Conservation (phyloP, 1,140 invertebrate species). For the Thaumatotibia leucotreta region DNA sequence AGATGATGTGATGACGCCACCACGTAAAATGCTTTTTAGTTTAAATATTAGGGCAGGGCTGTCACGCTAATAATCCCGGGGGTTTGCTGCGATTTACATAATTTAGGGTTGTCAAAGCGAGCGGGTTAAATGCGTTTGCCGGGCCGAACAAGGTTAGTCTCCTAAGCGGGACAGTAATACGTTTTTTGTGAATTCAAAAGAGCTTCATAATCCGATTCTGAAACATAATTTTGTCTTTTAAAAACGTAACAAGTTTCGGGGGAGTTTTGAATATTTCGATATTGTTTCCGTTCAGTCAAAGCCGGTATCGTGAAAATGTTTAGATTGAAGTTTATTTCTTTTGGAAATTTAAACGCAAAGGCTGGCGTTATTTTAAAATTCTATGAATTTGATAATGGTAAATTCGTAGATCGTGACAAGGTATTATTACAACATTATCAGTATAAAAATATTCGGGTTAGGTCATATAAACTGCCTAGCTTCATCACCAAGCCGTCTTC, state of each 20-base stretch:
- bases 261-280: neutral
- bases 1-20: neutral
- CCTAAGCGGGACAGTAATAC: constrained; percentile 3
- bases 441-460: too few species aligned
- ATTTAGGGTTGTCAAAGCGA: constrained; percentile 1
- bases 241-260: constrained; percentile 1
- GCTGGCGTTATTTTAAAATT: too few species aligned
- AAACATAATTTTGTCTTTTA: neutral
- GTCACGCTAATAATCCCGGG: neutral
- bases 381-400: too few species aligned
- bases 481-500: too few species aligned
- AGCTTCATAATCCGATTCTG: neutral
- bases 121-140: constrained; percentile 1
- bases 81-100: neutral
- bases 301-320: neutral
- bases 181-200: constrained; percentile 13
- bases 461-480: too few species aligned
- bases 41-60: neutral
- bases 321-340: too few species aligned
- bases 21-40: neutral
- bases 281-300: neutral
- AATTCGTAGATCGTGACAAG: too few species aligned
- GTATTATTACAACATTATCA: too few species aligned
- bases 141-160: constrained; percentile 2
- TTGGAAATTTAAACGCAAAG: too few species aligned